Evolutionary conservation across 2,113 vertebrate genomes (phyloP).

Genomic region (Drymodes brunneopygia): DNA sequence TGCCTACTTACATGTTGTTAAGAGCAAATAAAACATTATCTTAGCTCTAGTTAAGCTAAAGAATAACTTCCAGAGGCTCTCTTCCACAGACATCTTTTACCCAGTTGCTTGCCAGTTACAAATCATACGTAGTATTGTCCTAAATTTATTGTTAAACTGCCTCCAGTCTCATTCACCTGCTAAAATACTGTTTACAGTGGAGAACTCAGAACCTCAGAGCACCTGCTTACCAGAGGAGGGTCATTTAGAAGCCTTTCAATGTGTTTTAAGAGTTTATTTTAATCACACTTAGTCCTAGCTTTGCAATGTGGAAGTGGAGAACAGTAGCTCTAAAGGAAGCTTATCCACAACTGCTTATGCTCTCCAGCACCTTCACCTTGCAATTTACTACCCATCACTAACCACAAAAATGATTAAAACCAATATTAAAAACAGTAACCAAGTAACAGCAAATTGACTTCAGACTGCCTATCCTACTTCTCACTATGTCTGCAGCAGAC

Average conservation of each 20-base stretch:
- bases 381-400: background rate
- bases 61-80: background rate
- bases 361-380: background rate
- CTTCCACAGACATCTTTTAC: background rate
- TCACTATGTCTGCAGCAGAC: background rate
- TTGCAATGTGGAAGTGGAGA: fast-evolving
- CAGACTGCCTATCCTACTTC: background rate
- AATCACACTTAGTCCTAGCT: background rate
- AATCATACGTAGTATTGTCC: background rate
- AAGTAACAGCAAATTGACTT: background rate
- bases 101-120: background rate
- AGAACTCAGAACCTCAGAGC: background rate
- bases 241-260: background rate
- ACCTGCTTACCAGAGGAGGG: background rate
- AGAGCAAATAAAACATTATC: background rate
- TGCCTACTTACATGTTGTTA: background rate
- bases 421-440: background rate
- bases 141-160: background rate
- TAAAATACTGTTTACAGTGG: background rate
- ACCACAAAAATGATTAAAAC: background rate
- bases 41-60: background rate
- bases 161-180: background rate
- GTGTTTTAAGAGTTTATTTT: background rate
- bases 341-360: background rate
- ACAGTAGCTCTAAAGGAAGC: background rate